Conservation (phyloP, 2,797 vertebrate species). For the Myotis vivesi region DNA sequence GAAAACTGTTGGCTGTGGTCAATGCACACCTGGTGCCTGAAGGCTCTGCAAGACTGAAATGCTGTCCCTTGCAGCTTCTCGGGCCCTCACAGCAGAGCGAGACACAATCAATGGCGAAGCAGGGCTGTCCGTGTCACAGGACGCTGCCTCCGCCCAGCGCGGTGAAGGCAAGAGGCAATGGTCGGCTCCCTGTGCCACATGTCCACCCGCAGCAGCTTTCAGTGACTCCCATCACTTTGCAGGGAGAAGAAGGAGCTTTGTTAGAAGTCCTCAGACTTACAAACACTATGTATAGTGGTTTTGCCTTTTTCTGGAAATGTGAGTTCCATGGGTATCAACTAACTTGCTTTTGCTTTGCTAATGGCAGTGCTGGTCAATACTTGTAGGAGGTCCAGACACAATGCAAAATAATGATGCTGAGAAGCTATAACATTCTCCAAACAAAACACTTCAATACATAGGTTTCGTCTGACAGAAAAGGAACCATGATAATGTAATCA, state of each 20-base stretch:
- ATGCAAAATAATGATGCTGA: slow-evolving; percentile 17
- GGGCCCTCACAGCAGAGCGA: slow-evolving; percentile 33
- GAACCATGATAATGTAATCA: not conserved
- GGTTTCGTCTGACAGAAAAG: slow-evolving; percentile 21
- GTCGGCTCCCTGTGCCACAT: slow-evolving; percentile 44
- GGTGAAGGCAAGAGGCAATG: slow-evolving; percentile 50
- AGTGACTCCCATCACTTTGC: slow-evolving; percentile 40
- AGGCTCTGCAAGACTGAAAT: not conserved
- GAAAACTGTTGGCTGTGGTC: not conserved
- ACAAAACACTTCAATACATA: not conserved
- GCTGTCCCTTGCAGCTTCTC: slow-evolving; percentile 27
- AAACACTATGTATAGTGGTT: not conserved
- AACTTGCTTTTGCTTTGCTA: slow-evolving; percentile 29
- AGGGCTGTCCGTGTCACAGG: not conserved
- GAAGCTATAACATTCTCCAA: slow-evolving; percentile 23
- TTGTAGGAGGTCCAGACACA: not conserved
- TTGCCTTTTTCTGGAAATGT: slow-evolving; percentile 49
- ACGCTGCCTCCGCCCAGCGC: slow-evolving; percentile 36
- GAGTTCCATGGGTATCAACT: not conserved
- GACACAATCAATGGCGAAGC: slow-evolving; percentile 46
- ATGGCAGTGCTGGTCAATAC: not conserved
- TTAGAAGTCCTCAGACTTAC: slow-evolving; percentile 29
- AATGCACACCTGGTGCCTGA: not conserved
- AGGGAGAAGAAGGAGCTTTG: slow-evolving; percentile 6
- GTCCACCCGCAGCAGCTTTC: slow-evolving; percentile 12